Percentiles rank a stretch among this genome's conserved stretches.
Conservation (phyloP, 2,797 vertebrate genomes). For the Hybognathus amarus region DNA sequence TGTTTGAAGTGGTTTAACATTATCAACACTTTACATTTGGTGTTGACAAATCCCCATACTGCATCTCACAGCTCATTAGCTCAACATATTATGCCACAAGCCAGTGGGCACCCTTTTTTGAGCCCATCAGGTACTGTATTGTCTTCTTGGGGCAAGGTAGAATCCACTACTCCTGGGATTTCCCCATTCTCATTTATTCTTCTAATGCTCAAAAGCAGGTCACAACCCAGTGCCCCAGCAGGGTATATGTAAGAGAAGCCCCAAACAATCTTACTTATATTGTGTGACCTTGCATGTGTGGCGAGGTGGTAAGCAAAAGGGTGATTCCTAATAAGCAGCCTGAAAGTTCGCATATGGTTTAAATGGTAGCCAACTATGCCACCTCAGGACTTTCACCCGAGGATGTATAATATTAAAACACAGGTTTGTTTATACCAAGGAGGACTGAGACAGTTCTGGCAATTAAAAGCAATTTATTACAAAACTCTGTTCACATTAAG, state of each 20-base stretch:
- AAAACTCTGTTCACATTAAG: too few species aligned
- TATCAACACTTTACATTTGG: conserved; percentile 33
- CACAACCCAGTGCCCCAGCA: conserved; percentile 42
- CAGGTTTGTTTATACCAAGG: too few species aligned
- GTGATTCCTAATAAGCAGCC: too few species aligned
- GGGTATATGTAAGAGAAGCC: conserved; percentile 26
- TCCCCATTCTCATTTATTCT: not conserved
- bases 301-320: too few species aligned
- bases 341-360: too few species aligned
- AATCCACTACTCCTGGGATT: not conserved
- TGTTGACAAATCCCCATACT: conserved; percentile 32
- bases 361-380: too few species aligned
- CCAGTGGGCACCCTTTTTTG: not conserved
- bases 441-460: too few species aligned
- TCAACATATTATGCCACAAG: conserved; percentile 13
- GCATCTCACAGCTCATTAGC: conserved; percentile 34
- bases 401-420: too few species aligned
- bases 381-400: too few species aligned
- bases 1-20: conserved; percentile 18
- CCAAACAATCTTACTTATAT: conserved; percentile 2
- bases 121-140: not conserved
- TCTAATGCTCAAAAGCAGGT: conserved; percentile 43
- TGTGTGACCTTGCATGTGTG: conserved; percentile 24
- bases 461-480: too few species aligned
- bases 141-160: not conserved